phyloP scores from a whole-genome alignment of 2,797 vertebrate species.

The Schizopygopsis pylzovi region DNA sequence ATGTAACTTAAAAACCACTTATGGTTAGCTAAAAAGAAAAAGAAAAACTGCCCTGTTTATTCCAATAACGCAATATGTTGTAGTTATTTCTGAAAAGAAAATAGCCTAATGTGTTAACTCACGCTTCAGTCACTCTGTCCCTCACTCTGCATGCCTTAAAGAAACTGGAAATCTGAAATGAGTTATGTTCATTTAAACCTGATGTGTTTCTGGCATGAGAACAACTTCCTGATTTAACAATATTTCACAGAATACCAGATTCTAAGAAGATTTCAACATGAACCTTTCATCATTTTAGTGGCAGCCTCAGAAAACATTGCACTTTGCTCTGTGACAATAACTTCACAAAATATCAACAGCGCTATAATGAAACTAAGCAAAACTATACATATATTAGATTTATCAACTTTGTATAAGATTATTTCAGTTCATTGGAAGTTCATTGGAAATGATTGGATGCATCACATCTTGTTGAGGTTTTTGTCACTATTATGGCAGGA shows the following conservation, averaged over 20 bases:
- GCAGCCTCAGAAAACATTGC: neutral
- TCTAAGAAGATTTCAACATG: neutral
- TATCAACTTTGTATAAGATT: neutral
- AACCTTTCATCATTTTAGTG: neutral
- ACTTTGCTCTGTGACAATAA: neutral
- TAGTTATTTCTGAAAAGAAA: neutral
- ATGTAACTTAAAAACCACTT: neutral
- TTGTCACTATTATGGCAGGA: constrained; percentile 17
- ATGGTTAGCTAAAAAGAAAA: neutral
- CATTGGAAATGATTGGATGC: constrained; percentile 67
- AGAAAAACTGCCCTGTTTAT: neutral
- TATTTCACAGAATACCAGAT: neutral
- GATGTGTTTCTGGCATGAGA: neutral
- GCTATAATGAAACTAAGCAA: neutral
- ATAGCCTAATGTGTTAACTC: neutral
- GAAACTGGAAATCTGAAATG: neutral
- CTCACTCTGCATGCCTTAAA: neutral
- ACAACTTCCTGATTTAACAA: neutral
- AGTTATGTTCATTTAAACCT: neutral
- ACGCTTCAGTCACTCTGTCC: neutral
- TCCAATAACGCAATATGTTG: neutral
- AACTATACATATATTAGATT: neutral
- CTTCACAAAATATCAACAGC: neutral
- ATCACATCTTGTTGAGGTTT: constrained; percentile 51
- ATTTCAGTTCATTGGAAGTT: neutral